Base-by-base conservation (phyloP, 2,797 vertebrate genomes). In the Limosa lapponica region DNA sequence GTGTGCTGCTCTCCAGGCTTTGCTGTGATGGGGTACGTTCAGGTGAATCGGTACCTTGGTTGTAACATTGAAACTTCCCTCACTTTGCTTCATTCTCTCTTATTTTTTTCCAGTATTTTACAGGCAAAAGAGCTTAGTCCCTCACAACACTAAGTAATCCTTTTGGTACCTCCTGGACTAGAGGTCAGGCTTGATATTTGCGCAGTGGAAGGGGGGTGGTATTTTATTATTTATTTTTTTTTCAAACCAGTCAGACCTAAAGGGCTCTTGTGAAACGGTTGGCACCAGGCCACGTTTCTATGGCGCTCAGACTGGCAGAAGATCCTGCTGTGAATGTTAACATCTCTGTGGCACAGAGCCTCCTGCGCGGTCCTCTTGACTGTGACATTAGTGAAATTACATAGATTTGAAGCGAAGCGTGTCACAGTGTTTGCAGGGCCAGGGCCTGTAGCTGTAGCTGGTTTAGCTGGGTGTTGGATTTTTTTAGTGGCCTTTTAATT, bases 251-350 rank as follows among this genome's bases (percentile, higher is more conserved):
- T 46, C 62, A 8, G 80, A 79, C 90, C 78, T 77, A 59, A 64
- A 87, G 90, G 61, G 74, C 66, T 84, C 62, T 93, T 96, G 86
- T 85, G 94, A 93, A 95, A 96, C 71, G 34, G 2, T 10, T 90
- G 96, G 95, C 93, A 27, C 6, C 0, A 22, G 6, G 24, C 88
- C 81, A 0, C 7, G 90, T 96, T 96, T 90, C 96, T 95, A 95
- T 92, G 77, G 93, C 12, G 18, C 70, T 77, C 85, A 5, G 32
- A 52, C 80, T 64, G 96, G 83, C 80, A 87, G 88, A 32, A 67
- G 95, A 57, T 52, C 49, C 71, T 43, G 86, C 79, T 66, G 81
- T 77, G 95, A 90, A 96, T 97, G 94, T 92, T 96, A 96, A 97
- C 64, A 30, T 71, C 79, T 58, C 66, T 8, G 39, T 59, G 80